A percentile compares a stretch with the other conserved stretches of the same genome.
Conservation (phyloP, 2,113 vertebrate species). For the Ranitomeya imitator region DNA sequence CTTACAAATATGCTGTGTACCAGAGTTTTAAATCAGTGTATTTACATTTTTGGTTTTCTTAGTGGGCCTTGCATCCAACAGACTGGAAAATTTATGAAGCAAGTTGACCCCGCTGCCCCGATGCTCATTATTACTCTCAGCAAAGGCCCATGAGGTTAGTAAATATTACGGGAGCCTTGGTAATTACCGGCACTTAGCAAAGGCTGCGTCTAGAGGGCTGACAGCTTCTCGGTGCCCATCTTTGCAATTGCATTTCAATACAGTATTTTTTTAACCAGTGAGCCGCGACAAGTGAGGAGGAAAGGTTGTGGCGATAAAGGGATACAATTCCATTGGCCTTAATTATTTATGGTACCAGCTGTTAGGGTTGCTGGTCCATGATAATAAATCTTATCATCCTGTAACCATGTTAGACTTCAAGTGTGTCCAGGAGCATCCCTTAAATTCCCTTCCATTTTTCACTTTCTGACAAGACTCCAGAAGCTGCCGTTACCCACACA, state of each 20-base stretch:
- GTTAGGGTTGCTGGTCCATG: slow-evolving; percentile 39
- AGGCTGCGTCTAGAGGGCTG: slow-evolving; percentile 30
- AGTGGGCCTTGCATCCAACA: background rate
- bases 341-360: slow-evolving; percentile 55
- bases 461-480: slow-evolving; percentile 30
- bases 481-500: slow-evolving; percentile 14
- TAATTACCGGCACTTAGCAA: slow-evolving; percentile 44
- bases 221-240: slow-evolving; percentile 40
- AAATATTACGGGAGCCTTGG: slow-evolving; percentile 51
- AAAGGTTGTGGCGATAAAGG: slow-evolving; percentile 44
- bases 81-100: slow-evolving; percentile 33
- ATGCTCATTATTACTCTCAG: slow-evolving; percentile 26
- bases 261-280: slow-evolving; percentile 30
- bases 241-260: slow-evolving; percentile 32
- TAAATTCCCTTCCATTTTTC: slow-evolving; percentile 44
- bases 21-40: background rate
- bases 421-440: slow-evolving; percentile 52
- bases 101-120: slow-evolving; percentile 12
- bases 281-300: slow-evolving; percentile 2
- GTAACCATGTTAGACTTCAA: slow-evolving; percentile 37
- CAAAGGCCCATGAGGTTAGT: slow-evolving; percentile 26
- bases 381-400: slow-evolving; percentile 47
- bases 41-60: background rate
- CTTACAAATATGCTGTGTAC: background rate
- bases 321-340: slow-evolving; percentile 51